These are phyloP conservation scores for Axinella damicornis DNA, from an alignment of 37 sponge, comb jelly and placozoan genomes.

Conservation along the genomic window DNA sequence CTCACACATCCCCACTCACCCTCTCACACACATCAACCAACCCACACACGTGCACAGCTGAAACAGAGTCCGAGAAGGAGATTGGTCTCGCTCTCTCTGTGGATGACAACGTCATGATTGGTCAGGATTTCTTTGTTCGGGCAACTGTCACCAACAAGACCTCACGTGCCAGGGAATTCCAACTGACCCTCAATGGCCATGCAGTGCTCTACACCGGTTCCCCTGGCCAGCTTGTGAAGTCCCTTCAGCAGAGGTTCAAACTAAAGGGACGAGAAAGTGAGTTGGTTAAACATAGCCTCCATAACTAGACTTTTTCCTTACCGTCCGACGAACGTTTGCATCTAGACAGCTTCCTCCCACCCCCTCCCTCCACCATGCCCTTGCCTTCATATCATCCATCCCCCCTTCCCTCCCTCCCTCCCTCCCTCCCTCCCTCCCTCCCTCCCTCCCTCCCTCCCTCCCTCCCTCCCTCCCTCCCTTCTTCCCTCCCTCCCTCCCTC, in stretches of 20 bases:
- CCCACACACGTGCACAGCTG: neutral
- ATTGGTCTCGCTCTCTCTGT: constrained; percentile 28
- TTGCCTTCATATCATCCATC: too few species aligned
- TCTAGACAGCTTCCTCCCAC: too few species aligned
- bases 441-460: constrained; percentile 37
- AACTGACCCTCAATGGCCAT: constrained; percentile 14
- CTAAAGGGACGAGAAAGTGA: neutral
- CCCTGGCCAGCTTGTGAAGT: constrained; percentile 34
- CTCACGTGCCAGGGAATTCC: neutral
- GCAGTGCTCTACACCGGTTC: constrained; percentile 47
- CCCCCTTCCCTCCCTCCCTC: constrained; percentile 9
- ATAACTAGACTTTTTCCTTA: too few species aligned
- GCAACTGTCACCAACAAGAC: constrained; percentile 50
- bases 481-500: constrained; percentile 30
- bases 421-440: constrained; percentile 25
- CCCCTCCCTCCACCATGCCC: too few species aligned
- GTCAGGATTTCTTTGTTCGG: constrained; percentile 31
- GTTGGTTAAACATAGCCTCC: neutral
- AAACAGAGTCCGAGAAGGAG: constrained; percentile 14
- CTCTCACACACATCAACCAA: too few species aligned
- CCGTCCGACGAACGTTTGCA: too few species aligned
- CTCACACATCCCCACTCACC: too few species aligned
- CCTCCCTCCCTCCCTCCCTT: constrained; percentile 25
- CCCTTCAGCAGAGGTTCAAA: neutral
- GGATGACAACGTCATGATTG: constrained; percentile 37